Evolutionary conservation across 64 coral and sea anemone genomes (phyloP).

Genomic region (Trachythela sp.): DNA sequence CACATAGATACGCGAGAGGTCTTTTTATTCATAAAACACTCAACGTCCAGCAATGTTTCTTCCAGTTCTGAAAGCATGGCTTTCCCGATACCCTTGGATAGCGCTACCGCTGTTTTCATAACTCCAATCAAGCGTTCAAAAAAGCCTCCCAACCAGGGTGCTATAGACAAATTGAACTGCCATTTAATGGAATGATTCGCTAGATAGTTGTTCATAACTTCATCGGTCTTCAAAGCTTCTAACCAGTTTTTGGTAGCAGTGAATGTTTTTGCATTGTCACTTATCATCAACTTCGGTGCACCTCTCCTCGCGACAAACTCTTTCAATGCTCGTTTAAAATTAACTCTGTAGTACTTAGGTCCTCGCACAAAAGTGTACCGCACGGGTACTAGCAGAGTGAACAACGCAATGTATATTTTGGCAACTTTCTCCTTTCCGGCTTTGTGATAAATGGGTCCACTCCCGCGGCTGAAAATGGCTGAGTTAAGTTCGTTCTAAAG

Average conservation of each 20-base stretch:
- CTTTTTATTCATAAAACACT: not conserved
- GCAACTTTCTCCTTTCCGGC: not conserved
- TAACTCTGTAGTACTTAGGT: not conserved
- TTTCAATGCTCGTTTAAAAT: not conserved
- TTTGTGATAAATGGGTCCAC: not conserved
- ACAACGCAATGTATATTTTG: not conserved
- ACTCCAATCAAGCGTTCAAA: not conserved
- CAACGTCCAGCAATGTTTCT: not conserved
- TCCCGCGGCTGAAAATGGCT: too few relatives aligned
- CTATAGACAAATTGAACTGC: not conserved
- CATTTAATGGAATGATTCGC: not conserved
- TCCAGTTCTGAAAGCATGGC: not conserved
- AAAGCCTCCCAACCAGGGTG: not conserved
- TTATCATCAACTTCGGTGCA: not conserved
- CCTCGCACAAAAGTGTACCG: not conserved
- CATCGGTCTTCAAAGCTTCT: not conserved
- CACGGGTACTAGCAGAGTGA: not conserved
- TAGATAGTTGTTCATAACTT: not conserved
- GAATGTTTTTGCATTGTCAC: constrained; percentile 1
- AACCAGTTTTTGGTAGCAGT: not conserved
- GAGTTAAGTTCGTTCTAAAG: not conserved
- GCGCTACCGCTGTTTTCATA: not conserved
- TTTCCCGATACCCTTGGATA: not conserved
- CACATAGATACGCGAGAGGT: not conserved
- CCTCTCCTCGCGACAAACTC: not conserved